Percentiles rank a stretch among this genome's conserved stretches.
phyloP scores from a whole-genome alignment of 2,888 invertebrate species.

The Drosophila pseudotalamancana region DNA sequence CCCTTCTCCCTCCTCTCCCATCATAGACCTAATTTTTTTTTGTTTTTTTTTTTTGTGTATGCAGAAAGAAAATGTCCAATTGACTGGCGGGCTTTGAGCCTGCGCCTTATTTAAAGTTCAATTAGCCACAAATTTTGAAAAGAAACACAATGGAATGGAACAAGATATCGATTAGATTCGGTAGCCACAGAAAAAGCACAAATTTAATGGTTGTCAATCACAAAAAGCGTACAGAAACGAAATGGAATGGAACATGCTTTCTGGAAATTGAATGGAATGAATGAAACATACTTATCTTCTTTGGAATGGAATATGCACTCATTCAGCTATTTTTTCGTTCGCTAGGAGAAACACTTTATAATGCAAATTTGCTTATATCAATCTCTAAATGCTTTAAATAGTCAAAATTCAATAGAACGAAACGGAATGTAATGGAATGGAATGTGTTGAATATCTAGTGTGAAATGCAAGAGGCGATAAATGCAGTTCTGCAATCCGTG shows the following conservation, averaged over 20 bases:
- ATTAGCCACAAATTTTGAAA: constrained; percentile 3
- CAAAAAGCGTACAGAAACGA: neutral
- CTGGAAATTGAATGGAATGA: neutral
- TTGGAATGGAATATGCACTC: too few species aligned
- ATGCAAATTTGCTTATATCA: too few species aligned
- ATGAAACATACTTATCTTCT: neutral
- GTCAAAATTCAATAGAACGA: too few species aligned
- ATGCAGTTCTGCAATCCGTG: too few species aligned
- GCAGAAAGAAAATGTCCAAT: constrained; percentile 30
- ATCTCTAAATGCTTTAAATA: too few species aligned
- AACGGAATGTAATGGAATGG: neutral
- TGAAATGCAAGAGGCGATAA: too few species aligned
- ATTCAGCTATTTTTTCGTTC: too few species aligned
- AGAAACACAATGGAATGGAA: constrained; percentile 14
- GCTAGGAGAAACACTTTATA: too few species aligned
- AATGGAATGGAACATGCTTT: constrained; percentile 4
- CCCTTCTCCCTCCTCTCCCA: neutral
- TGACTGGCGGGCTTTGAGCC: constrained; percentile 37
- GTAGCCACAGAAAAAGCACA: neutral
- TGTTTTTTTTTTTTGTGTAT: constrained; percentile 26
- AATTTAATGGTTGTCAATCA: neutral
- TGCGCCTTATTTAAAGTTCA: constrained; percentile 23
- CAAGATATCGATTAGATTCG: neutral
- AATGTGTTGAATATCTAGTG: too few species aligned
- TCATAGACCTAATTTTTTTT: constrained; percentile 9